Evolutionary conservation across 2,888 invertebrate species (phyloP).

Genomic region (Strigamia transsilvanica): DNA sequence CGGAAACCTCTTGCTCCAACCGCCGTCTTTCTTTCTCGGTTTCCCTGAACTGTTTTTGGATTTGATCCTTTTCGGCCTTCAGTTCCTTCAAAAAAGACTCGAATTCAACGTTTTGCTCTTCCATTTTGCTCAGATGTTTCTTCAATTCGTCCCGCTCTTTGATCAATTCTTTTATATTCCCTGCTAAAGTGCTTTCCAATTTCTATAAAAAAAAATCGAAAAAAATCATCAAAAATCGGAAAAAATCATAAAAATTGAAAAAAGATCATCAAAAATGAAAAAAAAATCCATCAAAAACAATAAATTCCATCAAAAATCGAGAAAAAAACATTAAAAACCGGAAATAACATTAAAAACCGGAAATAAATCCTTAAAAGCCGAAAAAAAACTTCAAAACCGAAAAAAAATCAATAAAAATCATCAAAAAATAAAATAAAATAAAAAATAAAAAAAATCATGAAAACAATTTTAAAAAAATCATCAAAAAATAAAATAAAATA

Average conservation of each 20-base stretch:
- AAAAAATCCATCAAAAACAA: background rate
- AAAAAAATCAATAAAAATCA: too few species aligned
- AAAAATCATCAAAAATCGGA: too few species aligned
- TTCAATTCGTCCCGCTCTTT: slow-evolving; percentile 10
- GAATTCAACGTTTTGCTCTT: background rate
- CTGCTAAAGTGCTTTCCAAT: slow-evolving; percentile 15
- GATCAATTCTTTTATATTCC: slow-evolving; percentile 4
- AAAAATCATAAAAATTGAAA: background rate
- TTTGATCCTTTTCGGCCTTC: background rate
- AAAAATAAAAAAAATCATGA: background rate
- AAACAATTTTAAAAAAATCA: background rate
- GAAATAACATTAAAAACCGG: too few species aligned
- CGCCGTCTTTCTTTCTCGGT: slow-evolving; percentile 7
- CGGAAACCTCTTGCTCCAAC: slow-evolving; percentile 8
- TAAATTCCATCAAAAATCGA: background rate
- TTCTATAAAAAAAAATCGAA: background rate
- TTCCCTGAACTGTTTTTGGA: background rate
- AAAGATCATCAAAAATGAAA: too few species aligned
- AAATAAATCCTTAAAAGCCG: background rate
- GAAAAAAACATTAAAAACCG: too few species aligned
- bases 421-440: background rate
- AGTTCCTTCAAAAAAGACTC: background rate
- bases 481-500: background rate
- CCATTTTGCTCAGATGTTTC: background rate
- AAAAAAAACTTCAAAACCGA: too few species aligned